Base-by-base conservation (phyloP, 2,113 vertebrate genomes). In the Orthochromis indermauri region DNA sequence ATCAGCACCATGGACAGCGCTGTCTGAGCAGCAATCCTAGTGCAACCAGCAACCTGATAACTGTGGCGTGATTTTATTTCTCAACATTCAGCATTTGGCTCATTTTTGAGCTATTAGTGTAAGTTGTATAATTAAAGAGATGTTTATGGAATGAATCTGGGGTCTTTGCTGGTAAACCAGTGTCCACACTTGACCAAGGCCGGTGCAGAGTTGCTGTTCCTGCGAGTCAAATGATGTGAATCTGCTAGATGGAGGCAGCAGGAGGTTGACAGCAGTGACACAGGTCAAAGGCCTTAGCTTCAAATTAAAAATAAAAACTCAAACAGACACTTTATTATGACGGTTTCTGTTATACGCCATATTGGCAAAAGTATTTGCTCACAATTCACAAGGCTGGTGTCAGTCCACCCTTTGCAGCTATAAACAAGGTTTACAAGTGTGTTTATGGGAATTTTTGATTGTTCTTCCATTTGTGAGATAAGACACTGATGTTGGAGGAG, bases 1-100 rank as follows among this genome's bases (percentile, higher is more conserved):
- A 83, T 87, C 93, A 88, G 91, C 73, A 76, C 63, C 87, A 81
- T 1, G 87, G 86, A 90, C 89, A 90, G 86, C 66, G 7, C 10
- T 51, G 1, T 31, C 1, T 78, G 45, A 33, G 73, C 26, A n/a
- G 26, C 73, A 78, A 0, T 51, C 45, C 17, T 51, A 28, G 26
- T 78, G 26, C 45, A 51, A 51, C 47, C 26, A n/a, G 4, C 71
- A 31, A 3, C 89, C 49, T 53, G 54, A 63, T 21, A 21, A n/a
- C 82, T 21, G 86, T 68, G 28, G 49, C 81, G 2, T 4, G 4
- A 79, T 83, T 35, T 33, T 12, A 66, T 28, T 16, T 31, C 81
- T 40, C 11, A 61, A 85, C 33, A 37, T 14, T 49, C 3, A 21
- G 1, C 45, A 3, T 66, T 24, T 12, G 16, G 66, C 68, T 71